Percentiles rank a stretch among this genome's conserved stretches.
Conservation (phyloP, 2,888 invertebrate species). For the Diarsia rubi region DNA sequence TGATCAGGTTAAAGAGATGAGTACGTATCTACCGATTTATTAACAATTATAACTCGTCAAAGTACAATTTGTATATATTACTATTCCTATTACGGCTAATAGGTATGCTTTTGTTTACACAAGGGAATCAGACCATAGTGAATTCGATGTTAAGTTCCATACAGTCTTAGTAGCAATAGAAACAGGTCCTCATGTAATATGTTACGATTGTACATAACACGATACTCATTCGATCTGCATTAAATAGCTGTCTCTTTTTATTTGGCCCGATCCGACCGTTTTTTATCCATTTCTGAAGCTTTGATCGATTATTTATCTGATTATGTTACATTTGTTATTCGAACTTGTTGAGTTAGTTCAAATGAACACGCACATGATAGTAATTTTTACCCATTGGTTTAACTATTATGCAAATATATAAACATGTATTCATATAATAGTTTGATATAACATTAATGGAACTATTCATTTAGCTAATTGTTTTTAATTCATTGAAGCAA, state of each 20-base stretch:
- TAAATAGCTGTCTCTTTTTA: background rate
- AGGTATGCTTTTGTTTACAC: background rate
- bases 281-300: background rate
- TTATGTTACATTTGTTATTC: background rate
- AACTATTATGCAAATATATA: too few relatives aligned
- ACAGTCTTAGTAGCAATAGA: background rate
- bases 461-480: background rate
- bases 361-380: background rate
- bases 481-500: background rate
- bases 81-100: background rate
- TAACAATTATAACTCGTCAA: background rate
- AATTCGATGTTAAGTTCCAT: background rate
- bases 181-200: slow-evolving; percentile 1
- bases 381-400: background rate
- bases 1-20: background rate
- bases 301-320: background rate
- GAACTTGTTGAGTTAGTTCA: background rate
- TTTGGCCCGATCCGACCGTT: background rate
- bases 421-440: background rate
- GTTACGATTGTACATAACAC: background rate
- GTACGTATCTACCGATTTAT: background rate
- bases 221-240: background rate
- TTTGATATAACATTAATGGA: background rate
- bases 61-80: background rate
- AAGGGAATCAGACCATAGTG: slow-evolving; percentile 1